Evolutionary conservation across 1,140 invertebrate species (phyloP).

Genomic region (Trichoplusia ni): DNA sequence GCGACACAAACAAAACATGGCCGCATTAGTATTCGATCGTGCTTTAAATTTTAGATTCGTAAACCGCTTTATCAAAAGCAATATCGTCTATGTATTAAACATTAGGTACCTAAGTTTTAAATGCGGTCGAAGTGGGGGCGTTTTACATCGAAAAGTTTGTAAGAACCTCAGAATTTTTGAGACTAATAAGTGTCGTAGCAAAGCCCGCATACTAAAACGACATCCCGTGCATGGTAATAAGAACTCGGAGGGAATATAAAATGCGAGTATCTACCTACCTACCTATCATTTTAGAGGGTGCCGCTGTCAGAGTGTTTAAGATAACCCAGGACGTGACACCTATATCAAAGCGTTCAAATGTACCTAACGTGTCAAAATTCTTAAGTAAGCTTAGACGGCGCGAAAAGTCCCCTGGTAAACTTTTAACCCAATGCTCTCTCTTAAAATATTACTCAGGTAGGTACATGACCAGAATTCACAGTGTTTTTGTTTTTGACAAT

Average conservation of each 20-base stretch:
- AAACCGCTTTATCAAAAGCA: conserved; percentile 79
- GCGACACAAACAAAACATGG: conserved; percentile 63
- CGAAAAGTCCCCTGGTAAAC: conserved; percentile 8
- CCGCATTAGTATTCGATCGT: conserved; percentile 75
- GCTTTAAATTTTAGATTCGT: conserved; percentile 78
- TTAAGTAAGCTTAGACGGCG: conserved; percentile 23
- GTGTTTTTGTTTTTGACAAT: too few relatives aligned
- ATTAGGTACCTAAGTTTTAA: conserved; percentile 75
- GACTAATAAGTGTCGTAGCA: conserved; percentile 76
- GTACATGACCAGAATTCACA: conserved; percentile 9
- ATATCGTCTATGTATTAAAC: conserved; percentile 79
- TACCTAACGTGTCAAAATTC: conserved; percentile 33
- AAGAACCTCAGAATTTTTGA: conserved; percentile 74
- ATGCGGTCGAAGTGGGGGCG: conserved; percentile 58
- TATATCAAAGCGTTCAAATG: conserved; percentile 41
- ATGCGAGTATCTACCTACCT: conserved; percentile 54
- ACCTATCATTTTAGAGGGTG: conserved; percentile 44
- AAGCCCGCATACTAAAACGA: conserved; percentile 76
- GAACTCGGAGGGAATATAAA: conserved; percentile 74
- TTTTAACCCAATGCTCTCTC: conserved; percentile 3
- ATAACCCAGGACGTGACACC: conserved; percentile 45
- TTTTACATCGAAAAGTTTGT: conserved; percentile 68
- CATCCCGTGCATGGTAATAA: conserved; percentile 67
- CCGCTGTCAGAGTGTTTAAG: conserved; percentile 50
- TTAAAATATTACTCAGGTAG: conserved; percentile 20